Base-by-base conservation (phyloP, 2,797 vertebrate genomes). In the Megaceryle alcyon region DNA sequence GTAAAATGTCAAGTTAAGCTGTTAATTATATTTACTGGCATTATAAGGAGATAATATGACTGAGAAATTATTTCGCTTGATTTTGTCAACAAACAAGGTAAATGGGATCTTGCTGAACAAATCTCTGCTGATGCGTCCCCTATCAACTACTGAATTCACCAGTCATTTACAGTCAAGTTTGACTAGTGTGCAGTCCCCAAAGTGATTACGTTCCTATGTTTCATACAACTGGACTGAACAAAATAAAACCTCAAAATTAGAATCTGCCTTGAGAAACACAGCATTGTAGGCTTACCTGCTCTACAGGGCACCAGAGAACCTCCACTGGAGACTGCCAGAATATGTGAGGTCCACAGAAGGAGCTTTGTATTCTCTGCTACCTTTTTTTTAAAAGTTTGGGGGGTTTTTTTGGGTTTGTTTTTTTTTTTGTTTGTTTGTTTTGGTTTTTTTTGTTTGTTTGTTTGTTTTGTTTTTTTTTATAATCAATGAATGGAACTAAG, bases 81-180 rank as follows among this genome's bases (percentile, higher is more conserved):
- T 93, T 96, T 88, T 92, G 73, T 93, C 88, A 88, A 90, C 63
- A 90, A 95, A 94, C 65, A 77, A 43, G 49, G 76, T 41, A 82
- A 72, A 72, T 46, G 72, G 2, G 10, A 49, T 79, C 83, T 65
- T 82, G 77, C 25, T 68, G 68, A 37, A 84, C 9, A 4, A 9
- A 10, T 12, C 37, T 43, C 64, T 39, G 12, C 21, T 61, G 63
- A 49, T 64, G 26, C 77, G 43, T 46, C 7, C 53, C 19, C 12
- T 46, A 4, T 28, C 54, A 83, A 49, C 53, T 26, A 78, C 49
- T 53, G 46, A 41, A 86, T 69, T 14, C 69, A 54, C 12, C 59
- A 51, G 35, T 25, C 9, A 43, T 60, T 92, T 95, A 41, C 77
- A 78, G 53, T 23, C 14, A 86, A 69, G 80, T 72, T 39, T 54